Evolutionary conservation across 2,888 invertebrate genomes (phyloP).

Genomic region (Orthonevra nobilis): DNA sequence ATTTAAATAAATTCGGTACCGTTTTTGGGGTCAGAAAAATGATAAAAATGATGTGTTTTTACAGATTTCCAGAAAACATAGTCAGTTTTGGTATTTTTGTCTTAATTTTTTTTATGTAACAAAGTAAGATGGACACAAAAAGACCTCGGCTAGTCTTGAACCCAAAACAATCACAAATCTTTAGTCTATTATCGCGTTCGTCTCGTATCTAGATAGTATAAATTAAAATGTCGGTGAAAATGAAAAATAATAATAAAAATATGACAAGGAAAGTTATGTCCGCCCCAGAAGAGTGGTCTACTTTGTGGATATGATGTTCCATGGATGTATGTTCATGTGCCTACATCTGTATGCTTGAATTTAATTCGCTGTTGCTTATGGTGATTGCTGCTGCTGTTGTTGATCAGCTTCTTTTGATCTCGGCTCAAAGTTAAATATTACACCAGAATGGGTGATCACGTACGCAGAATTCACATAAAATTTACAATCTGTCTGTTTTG

Average conservation of each 20-base stretch:
- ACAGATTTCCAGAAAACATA: too few species aligned
- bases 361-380: background rate
- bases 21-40: too few species aligned
- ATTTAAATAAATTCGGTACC: too few species aligned
- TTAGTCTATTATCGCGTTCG: constrained; percentile 60
- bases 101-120: too few species aligned
- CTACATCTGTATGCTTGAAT: too few species aligned
- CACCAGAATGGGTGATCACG: constrained; percentile 80
- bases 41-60: too few species aligned
- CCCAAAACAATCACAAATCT: constrained; percentile 58
- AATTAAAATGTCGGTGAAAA: constrained; percentile 62
- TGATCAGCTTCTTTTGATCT: constrained; percentile 68
- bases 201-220: constrained; percentile 61
- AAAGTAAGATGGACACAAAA: too few species aligned
- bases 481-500: constrained; percentile 70
- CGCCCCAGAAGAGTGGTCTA: constrained; percentile 59
- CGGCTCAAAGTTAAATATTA: constrained; percentile 75
- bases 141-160: too few species aligned
- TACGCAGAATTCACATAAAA: constrained; percentile 72
- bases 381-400: constrained; percentile 5
- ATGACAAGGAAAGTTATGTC: constrained; percentile 63
- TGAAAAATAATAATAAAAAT: constrained; percentile 64
- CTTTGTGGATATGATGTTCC: constrained; percentile 45
- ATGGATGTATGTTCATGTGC: background rate
- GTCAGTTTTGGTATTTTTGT: too few species aligned